phyloP scores from a whole-genome alignment of 2,113 vertebrate species.

The pig (Sus scrofa) region T2T-Sscrofa CM000820.6:139417501-139418000 shows the following conservation, averaged over 20 bases:
- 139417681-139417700: too few relatives aligned
- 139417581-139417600: too few relatives aligned
- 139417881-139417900: background rate
- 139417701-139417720: too few relatives aligned
- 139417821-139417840: conserved; percentile 3
- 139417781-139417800: background rate
- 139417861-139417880: background rate
- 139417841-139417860: background rate
- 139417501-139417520: too few relatives aligned
- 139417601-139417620: too few relatives aligned
- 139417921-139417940: background rate
- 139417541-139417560: too few relatives aligned
- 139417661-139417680: too few relatives aligned
- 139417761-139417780: background rate
- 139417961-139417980: background rate
- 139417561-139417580: too few relatives aligned
- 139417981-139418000: background rate
- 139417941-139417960: background rate
- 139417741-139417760: background rate
- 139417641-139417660: too few relatives aligned
- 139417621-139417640: too few relatives aligned
- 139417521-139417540: too few relatives aligned
- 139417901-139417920: background rate
- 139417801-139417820: background rate
- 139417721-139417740: too few relatives aligned